phyloP scores from a whole-genome alignment of 2,888 invertebrate genomes.

The Xiphydria camelus region DNA sequence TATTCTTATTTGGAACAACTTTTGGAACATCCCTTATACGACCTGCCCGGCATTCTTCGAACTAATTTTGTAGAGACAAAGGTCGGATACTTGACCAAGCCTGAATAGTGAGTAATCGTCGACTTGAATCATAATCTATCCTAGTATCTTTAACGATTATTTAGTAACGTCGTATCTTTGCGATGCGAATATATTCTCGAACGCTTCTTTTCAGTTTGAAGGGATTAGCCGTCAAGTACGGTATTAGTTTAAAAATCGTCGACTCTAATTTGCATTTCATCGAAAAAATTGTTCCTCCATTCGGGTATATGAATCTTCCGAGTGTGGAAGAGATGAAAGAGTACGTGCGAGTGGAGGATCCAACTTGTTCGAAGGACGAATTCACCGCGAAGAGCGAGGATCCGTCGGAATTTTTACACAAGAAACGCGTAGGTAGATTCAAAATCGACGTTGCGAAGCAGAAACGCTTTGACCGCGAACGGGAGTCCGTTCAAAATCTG shows the following conservation, averaged over 20 bases:
- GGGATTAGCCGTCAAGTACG: constrained; percentile 35
- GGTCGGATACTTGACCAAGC: constrained; percentile 44
- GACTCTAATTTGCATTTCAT: constrained; percentile 44
- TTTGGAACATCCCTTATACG: constrained; percentile 32
- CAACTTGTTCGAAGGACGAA: not conserved
- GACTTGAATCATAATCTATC: not conserved
- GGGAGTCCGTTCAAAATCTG: constrained; percentile 4
- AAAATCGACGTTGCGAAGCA: constrained; percentile 33
- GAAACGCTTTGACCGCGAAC: constrained; percentile 28
- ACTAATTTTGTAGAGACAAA: constrained; percentile 42
- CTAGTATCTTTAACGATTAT: too few species aligned
- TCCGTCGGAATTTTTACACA: constrained; percentile 39
- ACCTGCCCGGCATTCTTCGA: constrained; percentile 37
- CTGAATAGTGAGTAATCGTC: constrained; percentile 46
- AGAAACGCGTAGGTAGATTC: constrained; percentile 31
- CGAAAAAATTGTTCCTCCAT: constrained; percentile 43
- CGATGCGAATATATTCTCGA: too few species aligned
- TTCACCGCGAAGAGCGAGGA: constrained; percentile 20
- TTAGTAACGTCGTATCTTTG: too few species aligned
- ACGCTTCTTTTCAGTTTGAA: constrained; percentile 42
- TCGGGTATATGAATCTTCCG: constrained; percentile 31
- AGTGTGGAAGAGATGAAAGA: constrained; percentile 30
- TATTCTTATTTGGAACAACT: constrained; percentile 43
- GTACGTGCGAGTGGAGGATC: constrained; percentile 24
- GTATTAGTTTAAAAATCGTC: constrained; percentile 34